Evolutionary conservation across 2,888 invertebrate species (phyloP), one percentile per base, ranked within the genome.

Genomic region (Dioctria linearis): DNA sequence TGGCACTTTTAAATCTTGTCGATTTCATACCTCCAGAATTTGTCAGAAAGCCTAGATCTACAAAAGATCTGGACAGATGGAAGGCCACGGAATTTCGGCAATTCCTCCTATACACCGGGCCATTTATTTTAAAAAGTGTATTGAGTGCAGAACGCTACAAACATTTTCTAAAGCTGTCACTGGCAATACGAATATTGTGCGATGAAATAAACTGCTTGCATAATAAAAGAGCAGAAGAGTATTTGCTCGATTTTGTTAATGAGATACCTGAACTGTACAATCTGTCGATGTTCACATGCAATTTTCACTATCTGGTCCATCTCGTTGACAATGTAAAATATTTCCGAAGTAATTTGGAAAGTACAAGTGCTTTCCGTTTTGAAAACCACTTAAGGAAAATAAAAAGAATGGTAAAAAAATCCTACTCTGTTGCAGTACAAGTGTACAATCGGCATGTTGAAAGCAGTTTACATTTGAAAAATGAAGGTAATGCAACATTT

Each of bases 61-160:
- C 82, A n/a, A 78, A 79, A 40, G 83, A 83, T 59, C 57, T 82
- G 9, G 8, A 71, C 37, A 66, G 81, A 40, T 82, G 81, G 79
- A 83, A 83, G 69, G 80, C 81, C 1, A 80, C 81, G 40, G 80
- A 82, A 79, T 83, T 83, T 67, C 79, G 79, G 8, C 80, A 83
- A 65, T 83, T 83, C 51, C 75, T 83, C 11, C 79, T 81, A 11
- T 83, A 82, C 76, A 82, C 63, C 59, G 80, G 75, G 3, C 80
- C 59, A 82, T 81, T 71, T 69, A 81, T 71, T 25, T 82, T 54
- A 11, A 71, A 65, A 71, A 71, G 54, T 75, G 57, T 66, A 65
- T 80, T 67, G 67, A 82, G 46, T 65, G 39, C 9, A 65, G 42
- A 65, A 8, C 6, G 3, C 5, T 65, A 65, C n/a, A 65, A 2